These are phyloP conservation scores for Schrankia costaestrigalis DNA, from an alignment of 2,888 invertebrate species.

Conservation along the genomic window DNA sequence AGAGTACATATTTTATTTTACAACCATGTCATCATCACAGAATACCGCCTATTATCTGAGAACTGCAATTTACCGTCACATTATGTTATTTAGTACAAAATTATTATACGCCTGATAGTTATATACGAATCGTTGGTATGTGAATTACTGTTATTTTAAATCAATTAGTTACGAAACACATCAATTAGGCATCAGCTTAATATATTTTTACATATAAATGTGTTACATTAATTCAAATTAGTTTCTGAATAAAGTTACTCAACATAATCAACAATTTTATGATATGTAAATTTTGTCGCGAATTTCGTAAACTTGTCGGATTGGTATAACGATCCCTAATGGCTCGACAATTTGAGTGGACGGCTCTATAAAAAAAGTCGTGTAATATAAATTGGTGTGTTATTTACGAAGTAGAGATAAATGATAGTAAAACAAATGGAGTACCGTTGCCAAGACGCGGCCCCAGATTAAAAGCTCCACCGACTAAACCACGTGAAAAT, in stretches of 20 bases:
- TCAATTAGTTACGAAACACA: slow-evolving; percentile 27
- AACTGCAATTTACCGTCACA: slow-evolving; percentile 15
- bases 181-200: slow-evolving; percentile 18
- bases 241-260: slow-evolving; percentile 15
- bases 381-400: slow-evolving; percentile 15
- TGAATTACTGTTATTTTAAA: slow-evolving; percentile 21
- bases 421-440: slow-evolving; percentile 58
- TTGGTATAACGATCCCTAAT: slow-evolving; percentile 10
- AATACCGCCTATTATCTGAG: slow-evolving; percentile 6
- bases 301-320: slow-evolving; percentile 17
- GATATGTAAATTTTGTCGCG: slow-evolving; percentile 16
- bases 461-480: slow-evolving; percentile 76
- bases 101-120: slow-evolving; percentile 8
- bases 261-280: slow-evolving; percentile 21
- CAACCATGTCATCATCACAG: background rate
- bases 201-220: slow-evolving; percentile 22
- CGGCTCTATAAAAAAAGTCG: slow-evolving; percentile 9
- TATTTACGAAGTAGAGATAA: slow-evolving; percentile 23
- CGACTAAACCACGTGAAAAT: slow-evolving; percentile 80
- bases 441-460: slow-evolving; percentile 68
- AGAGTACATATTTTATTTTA: background rate
- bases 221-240: slow-evolving; percentile 24
- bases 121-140: no score
- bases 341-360: slow-evolving; percentile 15
- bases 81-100: slow-evolving; percentile 3